phyloP scores from a whole-genome alignment of 2,113 vertebrate genomes.

The Mobula birostris region DNA sequence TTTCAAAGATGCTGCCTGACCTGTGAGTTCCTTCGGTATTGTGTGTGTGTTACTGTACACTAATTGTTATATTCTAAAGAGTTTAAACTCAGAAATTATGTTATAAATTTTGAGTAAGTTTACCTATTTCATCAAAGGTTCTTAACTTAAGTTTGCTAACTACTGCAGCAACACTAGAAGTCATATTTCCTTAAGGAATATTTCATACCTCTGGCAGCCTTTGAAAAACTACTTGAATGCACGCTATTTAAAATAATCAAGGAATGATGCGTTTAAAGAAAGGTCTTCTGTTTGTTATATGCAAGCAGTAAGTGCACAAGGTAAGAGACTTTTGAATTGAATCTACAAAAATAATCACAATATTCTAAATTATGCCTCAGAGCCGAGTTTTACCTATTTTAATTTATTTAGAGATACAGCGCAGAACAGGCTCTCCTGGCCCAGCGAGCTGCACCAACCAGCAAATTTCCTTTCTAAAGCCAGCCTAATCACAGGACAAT shows the following conservation, averaged over 20 bases:
- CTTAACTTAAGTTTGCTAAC: not conserved
- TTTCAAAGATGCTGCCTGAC: no score
- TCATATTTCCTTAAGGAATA: not conserved
- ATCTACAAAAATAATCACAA: not conserved
- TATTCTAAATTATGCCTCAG: not conserved
- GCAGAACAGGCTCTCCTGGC: no score
- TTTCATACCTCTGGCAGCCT: not conserved
- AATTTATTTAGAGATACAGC: no score
- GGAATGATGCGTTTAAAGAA: not conserved
- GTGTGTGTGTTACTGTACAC: not conserved
- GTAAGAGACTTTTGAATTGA: not conserved
- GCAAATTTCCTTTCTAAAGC: no score
- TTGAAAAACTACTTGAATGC: not conserved
- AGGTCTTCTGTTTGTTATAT: not conserved
- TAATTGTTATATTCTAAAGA: not conserved
- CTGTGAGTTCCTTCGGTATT: no score
- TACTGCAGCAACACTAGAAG: not conserved
- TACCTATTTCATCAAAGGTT: not conserved
- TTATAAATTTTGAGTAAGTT: not conserved
- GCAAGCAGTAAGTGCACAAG: not conserved
- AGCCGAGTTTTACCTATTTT: not conserved
- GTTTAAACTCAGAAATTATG: not conserved
- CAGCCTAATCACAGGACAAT: no score
- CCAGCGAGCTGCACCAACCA: no score
- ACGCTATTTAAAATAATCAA: conserved; percentile 10